Evolutionary conservation across 2,113 vertebrate genomes (phyloP), one percentile per base, ranked within the genome.

Genomic region (Puffinus mauretanicus): DNA sequence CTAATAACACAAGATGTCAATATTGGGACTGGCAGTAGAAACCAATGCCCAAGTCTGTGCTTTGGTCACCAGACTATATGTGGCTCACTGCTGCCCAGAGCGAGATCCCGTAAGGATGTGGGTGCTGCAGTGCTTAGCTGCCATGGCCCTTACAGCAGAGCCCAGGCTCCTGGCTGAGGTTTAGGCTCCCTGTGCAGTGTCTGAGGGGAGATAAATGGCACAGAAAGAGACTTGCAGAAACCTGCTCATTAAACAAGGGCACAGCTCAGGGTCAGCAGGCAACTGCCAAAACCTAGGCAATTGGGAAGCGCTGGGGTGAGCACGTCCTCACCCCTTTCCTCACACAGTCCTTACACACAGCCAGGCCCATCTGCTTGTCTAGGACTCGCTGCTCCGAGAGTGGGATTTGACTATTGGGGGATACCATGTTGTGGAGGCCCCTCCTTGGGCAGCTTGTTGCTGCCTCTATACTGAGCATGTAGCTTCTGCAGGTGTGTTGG

Each of bases 1-100:
- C 69, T 79, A 87, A 75, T 58, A 93, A 96, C 88, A 91, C 86
- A 94, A 96, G 88, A 92, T 90, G 85, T 92, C 88, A 94, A 83
- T 77, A 84, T 76, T 90, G 91, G 93, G 93, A 79, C 32, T 82
- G 55, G 85, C 30, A 55, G 72, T 24, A 65, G 75, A 90, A 95
- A 87, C n/a, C 51, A 57, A 55, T 90, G 82, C 69, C 88, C 26
- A 66, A 81, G 65, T 40, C 58, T 89, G 77, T 49, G 64, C 71
- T 82, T 86, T 73, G 85, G 76, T 64, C 6, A 21, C 75, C 69
- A 81, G 44, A 62, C 47, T 86, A 36, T 86, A 36, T 8, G 80
- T 75, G 81, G 52, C 6, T 94, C 5, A 0, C 54, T 24, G 47
- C 38, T 75, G 61, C 51, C 47, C 21, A 26, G 54, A 83, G 20